Conservation (phyloP, 1,140 invertebrate genomes). For the Acarapis woodi region DNA sequence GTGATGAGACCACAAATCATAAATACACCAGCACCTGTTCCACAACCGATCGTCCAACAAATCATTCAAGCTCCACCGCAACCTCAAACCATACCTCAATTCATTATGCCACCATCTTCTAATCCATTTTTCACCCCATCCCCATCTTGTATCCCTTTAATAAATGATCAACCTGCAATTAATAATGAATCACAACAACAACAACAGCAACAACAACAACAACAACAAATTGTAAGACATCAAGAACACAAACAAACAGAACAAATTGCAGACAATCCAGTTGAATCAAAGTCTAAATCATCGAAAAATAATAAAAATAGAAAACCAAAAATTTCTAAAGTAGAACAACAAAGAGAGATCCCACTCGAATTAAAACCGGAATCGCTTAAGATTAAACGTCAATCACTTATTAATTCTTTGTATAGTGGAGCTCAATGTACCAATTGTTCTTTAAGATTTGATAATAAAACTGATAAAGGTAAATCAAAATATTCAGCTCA, state of each 20-base stretch:
- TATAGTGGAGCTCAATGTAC: conserved; percentile 76
- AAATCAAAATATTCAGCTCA: conserved; percentile 44
- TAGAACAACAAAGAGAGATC: neutral
- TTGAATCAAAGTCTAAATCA: too few species aligned
- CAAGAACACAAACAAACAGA: neutral
- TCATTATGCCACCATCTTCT: neutral
- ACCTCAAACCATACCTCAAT: neutral
- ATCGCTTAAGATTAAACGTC: conserved; percentile 4
- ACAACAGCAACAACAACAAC: neutral
- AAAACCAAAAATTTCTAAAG: too few species aligned
- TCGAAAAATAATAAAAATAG: too few species aligned
- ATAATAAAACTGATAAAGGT: conserved; percentile 27
- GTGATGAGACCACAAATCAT: too few species aligned
- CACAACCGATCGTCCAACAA: conserved; percentile 39
- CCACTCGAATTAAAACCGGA: conserved; percentile 3
- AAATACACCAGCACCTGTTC: conserved; percentile 10
- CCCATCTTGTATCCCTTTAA: neutral
- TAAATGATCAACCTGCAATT: neutral
- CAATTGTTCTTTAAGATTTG: conserved; percentile 68
- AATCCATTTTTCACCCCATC: too few species aligned
- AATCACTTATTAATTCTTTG: conserved; percentile 18
- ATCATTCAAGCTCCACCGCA: too few species aligned
- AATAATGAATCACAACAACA: neutral
- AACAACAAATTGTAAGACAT: neutral
- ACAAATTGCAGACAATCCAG: neutral